Evolutionary conservation across 2,888 invertebrate species (phyloP), one percentile per base, ranked within the genome.

Genomic region (Schrankia costaestrigalis): DNA sequence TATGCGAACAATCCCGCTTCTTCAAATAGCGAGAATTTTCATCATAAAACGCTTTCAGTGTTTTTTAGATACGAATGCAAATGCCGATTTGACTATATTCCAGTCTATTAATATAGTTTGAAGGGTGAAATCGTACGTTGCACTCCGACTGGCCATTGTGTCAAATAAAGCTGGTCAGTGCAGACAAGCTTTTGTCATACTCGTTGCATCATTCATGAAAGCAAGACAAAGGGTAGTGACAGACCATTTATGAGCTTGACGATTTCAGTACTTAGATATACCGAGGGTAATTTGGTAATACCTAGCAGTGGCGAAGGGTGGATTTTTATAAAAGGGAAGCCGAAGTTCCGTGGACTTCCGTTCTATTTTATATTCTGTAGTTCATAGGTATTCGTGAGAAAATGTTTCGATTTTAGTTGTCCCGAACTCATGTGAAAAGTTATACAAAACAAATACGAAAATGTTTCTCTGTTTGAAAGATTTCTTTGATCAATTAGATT

Each of bases 1-100:
- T 58, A 52, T 56, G 57, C 56, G 55, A 61, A 59, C 60, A 54
- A 61, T 63, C 57, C 53, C 36, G 38, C 50, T 56, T 42, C 51
- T 62, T 45, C 45, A 52, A 53, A 57, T 51, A 54, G 45, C 50
- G 44, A 46, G 41, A 48, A 50, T 54, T 63, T 60, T 63, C 56
- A 53, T 60, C 58, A 58, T 61, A 52, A 63, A 55, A 48, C 41
- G 46, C 31, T 56, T 59, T 51, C 48, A 41, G 31, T 61, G 52
- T 59, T 55, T 51, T 49, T 49, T 33, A 35, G 33, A 28, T 56
- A 45, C 13, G 45, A 32, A 5, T 17, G 17, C 17, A 5, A n/a
- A n/a, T n/a, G n/a, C n/a, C n/a, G n/a, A 47, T 52, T 32, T 36
- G 42, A 44, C 46, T 56, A 41, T 31, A 26, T 19, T 35, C 33